Evolutionary conservation across 2,113 vertebrate species (phyloP).

Genomic region (Pteruthius melanotis): DNA sequence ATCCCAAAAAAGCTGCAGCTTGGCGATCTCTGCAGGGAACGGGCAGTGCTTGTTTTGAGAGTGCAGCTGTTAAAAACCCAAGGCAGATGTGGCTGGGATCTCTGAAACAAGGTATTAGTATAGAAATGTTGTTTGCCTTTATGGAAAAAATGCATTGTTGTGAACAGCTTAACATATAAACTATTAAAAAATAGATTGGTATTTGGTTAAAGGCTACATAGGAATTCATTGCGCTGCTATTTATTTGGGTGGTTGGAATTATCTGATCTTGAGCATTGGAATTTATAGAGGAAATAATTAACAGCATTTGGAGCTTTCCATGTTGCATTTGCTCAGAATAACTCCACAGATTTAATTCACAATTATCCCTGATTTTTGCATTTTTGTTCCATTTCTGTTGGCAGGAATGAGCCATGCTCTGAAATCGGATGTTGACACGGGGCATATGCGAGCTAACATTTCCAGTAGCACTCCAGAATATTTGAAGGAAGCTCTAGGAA

Average conservation of each 20-base stretch:
- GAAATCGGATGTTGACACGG: constrained; percentile 61
- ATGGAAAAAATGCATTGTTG: not conserved
- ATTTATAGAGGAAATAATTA: constrained; percentile 17
- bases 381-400: constrained; percentile 23
- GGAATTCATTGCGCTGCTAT: not conserved
- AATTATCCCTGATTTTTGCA: not conserved
- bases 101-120: constrained; percentile 77
- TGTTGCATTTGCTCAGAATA: not conserved
- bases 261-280: not conserved
- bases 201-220: not conserved
- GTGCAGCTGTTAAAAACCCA: constrained; percentile 42
- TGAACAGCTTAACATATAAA: not conserved
- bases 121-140: not conserved
- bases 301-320: constrained; percentile 1
- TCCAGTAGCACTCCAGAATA: constrained; percentile 71
- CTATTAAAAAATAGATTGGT: not conserved
- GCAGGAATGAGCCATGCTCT: constrained; percentile 63
- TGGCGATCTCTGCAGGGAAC: constrained; percentile 75
- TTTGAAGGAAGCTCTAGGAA: constrained; percentile 79
- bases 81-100: constrained; percentile 77
- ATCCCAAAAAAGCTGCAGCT: constrained; percentile 72
- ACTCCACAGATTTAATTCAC: not conserved
- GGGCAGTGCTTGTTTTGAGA: constrained; percentile 52
- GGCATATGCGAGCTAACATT: not conserved
- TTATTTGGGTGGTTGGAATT: constrained; percentile 23